Percentiles rank a stretch among this genome's conserved stretches.
These are phyloP conservation scores for Bombus sylvicola DNA, from an alignment of 1,140 invertebrate species.

Conservation along the genomic window DNA sequence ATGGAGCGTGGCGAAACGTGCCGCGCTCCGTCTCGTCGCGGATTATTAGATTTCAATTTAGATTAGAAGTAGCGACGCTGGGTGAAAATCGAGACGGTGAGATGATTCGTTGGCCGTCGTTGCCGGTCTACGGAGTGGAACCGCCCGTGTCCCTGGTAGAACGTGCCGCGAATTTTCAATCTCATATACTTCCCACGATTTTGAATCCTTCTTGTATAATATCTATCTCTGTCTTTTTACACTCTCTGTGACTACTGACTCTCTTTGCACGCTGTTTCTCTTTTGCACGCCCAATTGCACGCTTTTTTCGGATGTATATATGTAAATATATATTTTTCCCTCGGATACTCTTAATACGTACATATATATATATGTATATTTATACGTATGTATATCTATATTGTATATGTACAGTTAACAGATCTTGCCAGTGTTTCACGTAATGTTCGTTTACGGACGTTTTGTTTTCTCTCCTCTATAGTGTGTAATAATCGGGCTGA, in stretches of 20 bases:
- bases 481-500: conserved; percentile 30
- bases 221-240: conserved; percentile 42
- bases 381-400: conserved; percentile 8
- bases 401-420: conserved; percentile 42
- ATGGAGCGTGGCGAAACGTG: background rate
- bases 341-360: conserved; percentile 53
- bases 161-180: conserved; percentile 60
- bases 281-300: conserved; percentile 79
- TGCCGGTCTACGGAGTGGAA: background rate
- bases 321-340: conserved; percentile 36
- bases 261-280: conserved; percentile 76
- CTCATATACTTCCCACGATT: conserved; percentile 45
- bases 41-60: conserved; percentile 44
- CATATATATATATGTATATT: conserved; percentile 36
- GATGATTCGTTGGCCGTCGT: conserved; percentile 4
- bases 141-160: background rate
- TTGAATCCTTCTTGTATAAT: conserved; percentile 37
- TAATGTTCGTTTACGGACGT: conserved; percentile 49
- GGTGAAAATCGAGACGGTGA: conserved; percentile 5
- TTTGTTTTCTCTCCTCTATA: background rate
- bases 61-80: background rate
- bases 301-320: conserved; percentile 63
- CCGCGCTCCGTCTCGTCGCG: background rate
- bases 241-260: conserved; percentile 27
- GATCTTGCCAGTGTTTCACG: conserved; percentile 55